Evolutionary conservation across 2,113 vertebrate genomes (phyloP).

Genomic region (Dryoscopus gambensis): DNA sequence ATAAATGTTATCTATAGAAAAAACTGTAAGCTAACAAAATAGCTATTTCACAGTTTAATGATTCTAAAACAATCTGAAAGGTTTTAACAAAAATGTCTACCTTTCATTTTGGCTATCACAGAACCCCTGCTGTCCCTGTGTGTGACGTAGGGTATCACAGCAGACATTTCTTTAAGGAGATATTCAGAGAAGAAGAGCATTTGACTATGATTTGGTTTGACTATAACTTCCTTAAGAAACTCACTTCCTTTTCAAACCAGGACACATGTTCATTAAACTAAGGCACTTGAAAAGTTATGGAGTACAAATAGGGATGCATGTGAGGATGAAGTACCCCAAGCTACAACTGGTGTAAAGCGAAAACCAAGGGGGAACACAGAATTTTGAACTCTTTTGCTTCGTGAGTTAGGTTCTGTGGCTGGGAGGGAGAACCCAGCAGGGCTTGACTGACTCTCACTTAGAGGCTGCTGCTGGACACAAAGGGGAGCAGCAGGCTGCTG

Average conservation of each 20-base stretch:
- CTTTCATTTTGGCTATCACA: neutral
- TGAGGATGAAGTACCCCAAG: neutral
- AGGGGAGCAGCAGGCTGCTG: neutral
- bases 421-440: neutral
- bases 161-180: neutral
- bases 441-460: neutral
- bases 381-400: neutral
- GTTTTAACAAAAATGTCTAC: neutral
- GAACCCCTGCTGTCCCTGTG: neutral
- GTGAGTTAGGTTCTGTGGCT: neutral
- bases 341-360: neutral
- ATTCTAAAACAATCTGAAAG: slow-evolving; percentile 1
- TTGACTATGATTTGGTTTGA: too few relatives aligned
- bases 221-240: too few relatives aligned
- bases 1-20: neutral
- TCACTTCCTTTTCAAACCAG: too few relatives aligned
- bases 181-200: neutral
- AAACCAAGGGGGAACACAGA: neutral
- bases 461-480: neutral
- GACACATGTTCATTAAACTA: neutral
- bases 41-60: slow-evolving; percentile 7
- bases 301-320: neutral
- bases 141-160: neutral
- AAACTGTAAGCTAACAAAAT: neutral
- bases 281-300: neutral